Percentiles rank a stretch among this genome's conserved stretches.
Evolutionary conservation across 1,140 invertebrate species (phyloP).

Genomic region (Panulirus ornatus): DNA sequence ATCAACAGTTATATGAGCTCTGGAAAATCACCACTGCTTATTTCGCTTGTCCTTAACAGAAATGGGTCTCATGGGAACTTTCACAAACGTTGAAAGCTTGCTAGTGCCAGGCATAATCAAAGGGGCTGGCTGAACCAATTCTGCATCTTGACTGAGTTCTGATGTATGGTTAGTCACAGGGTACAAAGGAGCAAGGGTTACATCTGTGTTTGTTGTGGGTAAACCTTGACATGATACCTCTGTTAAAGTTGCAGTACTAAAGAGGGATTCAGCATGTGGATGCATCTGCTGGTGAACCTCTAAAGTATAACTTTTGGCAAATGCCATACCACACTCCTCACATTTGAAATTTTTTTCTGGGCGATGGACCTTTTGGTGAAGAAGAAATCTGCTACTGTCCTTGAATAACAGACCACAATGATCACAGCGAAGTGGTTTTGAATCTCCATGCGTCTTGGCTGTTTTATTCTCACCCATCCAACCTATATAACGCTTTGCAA

Average conservation of each 20-base stretch:
- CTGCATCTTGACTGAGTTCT: neutral
- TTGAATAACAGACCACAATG: conserved; percentile 62
- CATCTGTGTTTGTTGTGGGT: neutral
- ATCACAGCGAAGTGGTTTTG: conserved; percentile 65
- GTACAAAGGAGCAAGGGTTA: conserved; percentile 30
- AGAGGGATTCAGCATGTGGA: conserved; percentile 6
- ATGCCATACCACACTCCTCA: conserved; percentile 64
- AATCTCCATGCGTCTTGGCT: conserved; percentile 51
- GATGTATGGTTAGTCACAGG: conserved; percentile 5
- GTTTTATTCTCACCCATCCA: conserved; percentile 48
- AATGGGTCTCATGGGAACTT: conserved; percentile 49
- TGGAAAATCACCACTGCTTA: neutral
- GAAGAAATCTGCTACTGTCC: conserved; percentile 57
- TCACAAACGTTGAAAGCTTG: conserved; percentile 41
- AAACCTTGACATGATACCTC: neutral
- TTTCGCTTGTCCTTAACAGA: conserved; percentile 18
- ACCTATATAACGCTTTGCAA: neutral
- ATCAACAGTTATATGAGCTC: neutral
- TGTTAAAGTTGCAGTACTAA: neutral
- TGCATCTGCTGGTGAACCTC: conserved; percentile 70
- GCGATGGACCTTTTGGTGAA: conserved; percentile 59
- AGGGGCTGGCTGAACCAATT: conserved; percentile 25
- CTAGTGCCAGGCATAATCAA: conserved; percentile 27
- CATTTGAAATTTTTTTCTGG: conserved; percentile 62
- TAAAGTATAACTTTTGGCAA: conserved; percentile 69